Base-by-base conservation (phyloP, 2,797 vertebrate genomes). In the Sorex maritimensis region DNA sequence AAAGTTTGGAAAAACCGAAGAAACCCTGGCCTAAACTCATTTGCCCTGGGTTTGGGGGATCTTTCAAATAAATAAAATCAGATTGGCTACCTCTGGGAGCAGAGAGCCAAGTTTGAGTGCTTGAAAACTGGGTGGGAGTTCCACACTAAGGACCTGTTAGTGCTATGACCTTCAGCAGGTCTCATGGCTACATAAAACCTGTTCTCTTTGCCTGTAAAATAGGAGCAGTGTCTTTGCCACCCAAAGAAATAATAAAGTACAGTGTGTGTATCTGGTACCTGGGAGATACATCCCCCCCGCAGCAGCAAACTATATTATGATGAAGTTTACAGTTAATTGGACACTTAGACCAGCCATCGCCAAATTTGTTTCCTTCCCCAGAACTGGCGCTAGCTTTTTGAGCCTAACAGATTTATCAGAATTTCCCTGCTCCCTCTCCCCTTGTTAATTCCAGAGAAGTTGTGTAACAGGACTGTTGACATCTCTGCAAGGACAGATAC, bases 401-500 rank as follows among this genome's bases (percentile, higher is more conserved):
- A 95, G 73, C 11, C 14, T 52, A 86, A 84, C 13, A 69, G 81
- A 84, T 93, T 83, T 83, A 6, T 26, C 78, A 92, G 74, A 94
- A 89, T 89, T 73, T 41, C 28, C 28, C 77, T 46, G n/a, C 12
- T 94, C 74, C 46, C 26, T 67, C 65, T 88, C 52, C 68, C 83
- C 86, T 93, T 55, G 75, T 84, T 87, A 77, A 86, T 65, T 72
- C 63, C 88, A 23, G 23, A 94, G 86, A 93, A 88, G 86, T 63
- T 88, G 77, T 86, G 81, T 77, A 87, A 86, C n/a, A 82, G 67
- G 91, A 92, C 96, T 77, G 84, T 73, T 61, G 34, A 91, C 28
- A 87, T 87, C 79, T 95, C 73, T 75, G 38, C 65, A 73, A 24
- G 79, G 88, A 94, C 89, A 93, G 68, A 92, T 94, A 84, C 44